Conservation (phyloP, 2,797 vertebrate genomes). For the Sebastes flavidus region DNA sequence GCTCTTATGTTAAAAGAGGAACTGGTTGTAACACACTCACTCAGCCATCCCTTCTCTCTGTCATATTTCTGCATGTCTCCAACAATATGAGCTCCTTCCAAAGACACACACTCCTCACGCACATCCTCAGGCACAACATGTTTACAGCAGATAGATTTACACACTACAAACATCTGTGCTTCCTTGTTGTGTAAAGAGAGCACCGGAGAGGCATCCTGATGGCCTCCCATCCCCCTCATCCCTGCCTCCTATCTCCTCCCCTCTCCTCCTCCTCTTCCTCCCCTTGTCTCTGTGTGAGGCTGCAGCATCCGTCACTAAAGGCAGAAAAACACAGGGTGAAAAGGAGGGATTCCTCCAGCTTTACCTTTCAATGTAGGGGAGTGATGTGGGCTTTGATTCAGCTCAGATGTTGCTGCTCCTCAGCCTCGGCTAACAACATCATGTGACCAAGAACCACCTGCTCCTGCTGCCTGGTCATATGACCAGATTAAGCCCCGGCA, state of each 20-base stretch:
- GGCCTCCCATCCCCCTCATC: conserved; percentile 69
- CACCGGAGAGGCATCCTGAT: conserved; percentile 48
- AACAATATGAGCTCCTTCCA: background rate
- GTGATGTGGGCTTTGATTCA: conserved; percentile 74
- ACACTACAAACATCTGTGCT: conserved; percentile 49
- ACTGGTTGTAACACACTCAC: background rate
- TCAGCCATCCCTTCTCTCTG: background rate
- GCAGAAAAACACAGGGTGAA: conserved; percentile 42
- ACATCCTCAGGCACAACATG: conserved; percentile 13
- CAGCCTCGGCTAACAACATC: conserved; percentile 77
- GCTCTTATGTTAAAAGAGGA: background rate
- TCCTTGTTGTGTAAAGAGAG: conserved; percentile 44
- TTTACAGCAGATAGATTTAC: conserved; percentile 26
- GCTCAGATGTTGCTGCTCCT: conserved; percentile 71
- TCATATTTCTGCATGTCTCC: background rate
- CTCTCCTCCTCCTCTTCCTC: conserved; percentile 3
- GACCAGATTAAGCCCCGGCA: conserved; percentile 52
- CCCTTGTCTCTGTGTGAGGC: conserved; percentile 17
- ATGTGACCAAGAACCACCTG: conserved; percentile 81
- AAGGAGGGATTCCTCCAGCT: conserved; percentile 59
- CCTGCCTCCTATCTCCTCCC: conserved; percentile 29
- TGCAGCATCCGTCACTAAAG: conserved; percentile 28
- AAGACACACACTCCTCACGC: conserved; percentile 1
- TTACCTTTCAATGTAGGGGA: conserved; percentile 76
- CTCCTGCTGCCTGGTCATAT: conserved; percentile 72